phyloP scores from a whole-genome alignment of 2,113 vertebrate genomes.

The Chitala chitala region DNA sequence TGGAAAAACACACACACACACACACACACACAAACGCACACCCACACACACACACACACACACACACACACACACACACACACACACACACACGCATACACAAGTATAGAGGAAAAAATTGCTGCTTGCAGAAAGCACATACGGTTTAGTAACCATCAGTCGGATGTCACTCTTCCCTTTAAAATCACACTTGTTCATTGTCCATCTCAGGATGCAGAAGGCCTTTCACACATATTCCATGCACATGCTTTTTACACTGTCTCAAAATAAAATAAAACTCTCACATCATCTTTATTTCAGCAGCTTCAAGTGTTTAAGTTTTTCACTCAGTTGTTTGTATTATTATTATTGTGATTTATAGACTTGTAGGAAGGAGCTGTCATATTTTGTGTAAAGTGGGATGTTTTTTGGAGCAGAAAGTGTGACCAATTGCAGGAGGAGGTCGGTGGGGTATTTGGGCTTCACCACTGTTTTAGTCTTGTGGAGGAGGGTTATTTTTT shows the following conservation, averaged over 20 bases:
- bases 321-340: too few relatives aligned
- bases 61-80: too few relatives aligned
- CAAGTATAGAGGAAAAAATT: not conserved
- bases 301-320: too few relatives aligned
- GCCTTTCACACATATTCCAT: not conserved
- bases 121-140: not conserved
- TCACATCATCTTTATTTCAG: not conserved
- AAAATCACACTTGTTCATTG: not conserved
- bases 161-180: not conserved
- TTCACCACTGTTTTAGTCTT: not conserved
- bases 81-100: too few relatives aligned
- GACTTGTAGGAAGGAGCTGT: not conserved
- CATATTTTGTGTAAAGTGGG: not conserved
- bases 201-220: too few relatives aligned
- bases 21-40: too few relatives aligned
- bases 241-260: not conserved
- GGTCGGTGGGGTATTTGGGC: not conserved
- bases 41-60: too few relatives aligned
- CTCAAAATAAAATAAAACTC: not conserved
- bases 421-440: not conserved
- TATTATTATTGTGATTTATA: not conserved
- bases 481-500: not conserved
- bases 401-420: constrained; percentile 5
- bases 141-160: not conserved
- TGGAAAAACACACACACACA: not conserved